These are phyloP conservation scores for Pantherophis alleghaniensis DNA, from an alignment of 2,797 vertebrate genomes.

Conservation along the genomic window DNA sequence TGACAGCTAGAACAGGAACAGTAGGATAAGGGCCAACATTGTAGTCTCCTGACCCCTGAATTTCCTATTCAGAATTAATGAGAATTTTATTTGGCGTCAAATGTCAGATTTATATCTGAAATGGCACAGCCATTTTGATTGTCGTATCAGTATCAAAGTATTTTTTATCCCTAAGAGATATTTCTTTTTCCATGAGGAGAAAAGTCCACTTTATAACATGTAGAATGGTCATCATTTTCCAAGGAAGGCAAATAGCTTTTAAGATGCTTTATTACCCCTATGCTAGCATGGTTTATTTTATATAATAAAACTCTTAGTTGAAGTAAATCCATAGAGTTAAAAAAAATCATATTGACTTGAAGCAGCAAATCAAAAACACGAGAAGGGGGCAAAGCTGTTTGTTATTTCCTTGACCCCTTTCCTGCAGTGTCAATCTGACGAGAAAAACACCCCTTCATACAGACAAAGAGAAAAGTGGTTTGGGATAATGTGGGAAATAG, in stretches of 20 bases:
- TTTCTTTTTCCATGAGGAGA: not conserved
- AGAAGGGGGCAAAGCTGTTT: slow-evolving; percentile 39
- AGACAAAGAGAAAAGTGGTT: slow-evolving; percentile 76
- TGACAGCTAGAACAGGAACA: not conserved
- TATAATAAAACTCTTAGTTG: not conserved
- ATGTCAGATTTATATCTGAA: not conserved
- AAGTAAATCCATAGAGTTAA: not conserved
- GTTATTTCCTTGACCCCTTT: slow-evolving; percentile 53
- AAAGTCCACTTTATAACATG: not conserved
- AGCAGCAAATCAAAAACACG: not conserved
- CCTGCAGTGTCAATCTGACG: slow-evolving; percentile 51
- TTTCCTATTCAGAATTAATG: not conserved
- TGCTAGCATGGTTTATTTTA: not conserved
- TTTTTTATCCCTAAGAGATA: not conserved
- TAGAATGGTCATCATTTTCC: not conserved
- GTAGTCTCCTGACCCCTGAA: not conserved
- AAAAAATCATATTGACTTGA: slow-evolving; percentile 31
- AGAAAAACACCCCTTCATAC: slow-evolving; percentile 69
- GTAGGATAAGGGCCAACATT: not conserved
- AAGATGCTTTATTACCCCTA: not conserved
- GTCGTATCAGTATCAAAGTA: not conserved
- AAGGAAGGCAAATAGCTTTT: not conserved
- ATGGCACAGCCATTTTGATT: not conserved
- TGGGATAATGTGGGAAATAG: slow-evolving; percentile 76
- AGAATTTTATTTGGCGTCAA: not conserved